Percentiles rank a stretch among this genome's conserved stretches.
Conservation (phyloP, 2,797 vertebrate genomes). For the Paramormyrops hopkinsi region DNA sequence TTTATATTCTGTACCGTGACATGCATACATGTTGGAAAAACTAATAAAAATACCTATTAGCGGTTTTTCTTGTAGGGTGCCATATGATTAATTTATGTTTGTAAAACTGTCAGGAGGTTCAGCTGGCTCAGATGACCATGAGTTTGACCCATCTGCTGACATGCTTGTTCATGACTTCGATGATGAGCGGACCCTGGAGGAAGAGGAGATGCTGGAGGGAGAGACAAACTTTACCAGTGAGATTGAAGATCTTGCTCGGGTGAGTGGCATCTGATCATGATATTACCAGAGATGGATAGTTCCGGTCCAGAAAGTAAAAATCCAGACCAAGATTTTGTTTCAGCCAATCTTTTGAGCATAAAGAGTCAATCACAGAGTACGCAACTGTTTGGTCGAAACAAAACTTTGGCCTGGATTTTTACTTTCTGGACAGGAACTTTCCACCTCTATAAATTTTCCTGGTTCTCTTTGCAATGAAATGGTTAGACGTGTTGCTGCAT, state of each 20-base stretch:
- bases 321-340: not conserved
- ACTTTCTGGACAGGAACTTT: not conserved
- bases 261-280: conserved; percentile 49
- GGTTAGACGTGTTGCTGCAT: not conserved
- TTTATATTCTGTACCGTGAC: not conserved
- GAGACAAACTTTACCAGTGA: conserved; percentile 85
- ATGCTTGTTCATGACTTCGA: conserved; percentile 98
- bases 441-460: not conserved
- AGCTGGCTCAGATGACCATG: conserved; percentile 84
- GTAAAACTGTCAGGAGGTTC: conserved; percentile 69
- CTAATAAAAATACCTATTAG: not conserved
- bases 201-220: conserved; percentile 93
- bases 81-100: not conserved
- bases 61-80: not conserved
- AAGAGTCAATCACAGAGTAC: not conserved
- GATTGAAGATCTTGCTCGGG: conserved; percentile 91
- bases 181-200: conserved; percentile 92
- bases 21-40: not conserved
- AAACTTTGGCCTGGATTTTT: not conserved
- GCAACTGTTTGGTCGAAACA: not conserved
- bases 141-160: conserved; percentile 93
- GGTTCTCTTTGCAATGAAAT: not conserved
- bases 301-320: not conserved
- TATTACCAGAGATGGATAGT: not conserved
- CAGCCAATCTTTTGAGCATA: not conserved